Evolutionary conservation across 1,140 invertebrate species (phyloP), one percentile per base, ranked within the genome.

Genomic region (Drosophila triauraria): DNA sequence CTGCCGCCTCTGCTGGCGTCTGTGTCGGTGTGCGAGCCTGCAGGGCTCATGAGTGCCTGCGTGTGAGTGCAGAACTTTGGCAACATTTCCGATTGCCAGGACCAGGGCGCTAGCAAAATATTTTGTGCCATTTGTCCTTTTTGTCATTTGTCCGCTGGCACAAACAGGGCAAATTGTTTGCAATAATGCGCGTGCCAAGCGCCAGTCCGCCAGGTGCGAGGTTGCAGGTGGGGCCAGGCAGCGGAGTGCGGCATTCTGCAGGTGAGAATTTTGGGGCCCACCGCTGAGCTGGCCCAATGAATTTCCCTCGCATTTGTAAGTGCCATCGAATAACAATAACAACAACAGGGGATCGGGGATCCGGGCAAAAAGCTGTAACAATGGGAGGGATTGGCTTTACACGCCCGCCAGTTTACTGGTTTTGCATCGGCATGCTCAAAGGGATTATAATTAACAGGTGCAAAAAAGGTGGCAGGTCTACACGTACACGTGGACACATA

Each of bases 91-190:
- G 85, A 90, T 86, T 86, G 78, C 82, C 74, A 78, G 32, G 27
- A 44, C 53, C 72, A 51, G 65, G 44, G 38, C 27, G 35, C 35
- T 48, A 40, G 67, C 67, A 74, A 74, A 74, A 74, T 74, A 74
- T 74, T 74, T 74, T 74, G 46, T 50, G 54, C 70, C 70, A 74
- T 84, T 88, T 78, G 85, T 72, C 71, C 57, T 56, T 72, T 59
- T 67, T 80, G 74, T 65, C 81, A 90, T 90, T 85, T 90, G 81
- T 88, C 83, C 80, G 79, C 59, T 67, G 65, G 70, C 82, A 85
- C 82, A 85, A 85, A 78, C 82, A 82, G 75, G 70, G 81, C 81
- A 90, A 90, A 90, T 85, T 90, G 85, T 90, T 90, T 90, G 81
- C 78, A 90, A 90, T 90, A 90, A 90, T 90, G 78, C 85, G 68